Base-by-base conservation (phyloP, 2,113 vertebrate species). In the Alexandromys fortis region DNA sequence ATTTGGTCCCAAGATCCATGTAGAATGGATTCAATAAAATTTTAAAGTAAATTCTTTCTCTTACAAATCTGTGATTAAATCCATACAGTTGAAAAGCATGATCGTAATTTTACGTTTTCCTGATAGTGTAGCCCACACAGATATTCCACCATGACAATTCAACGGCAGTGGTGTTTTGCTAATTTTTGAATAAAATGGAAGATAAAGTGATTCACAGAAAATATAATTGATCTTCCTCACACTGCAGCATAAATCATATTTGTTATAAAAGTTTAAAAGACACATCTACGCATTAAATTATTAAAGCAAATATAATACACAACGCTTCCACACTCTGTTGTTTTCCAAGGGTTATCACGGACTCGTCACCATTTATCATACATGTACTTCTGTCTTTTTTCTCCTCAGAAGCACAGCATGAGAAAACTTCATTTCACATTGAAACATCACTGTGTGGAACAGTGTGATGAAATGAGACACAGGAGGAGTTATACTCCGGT, bases 191-290 rank as follows among this genome's bases (percentile, higher is more conserved):
- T 94, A 98, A 96, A 77, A 96, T 65, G 87, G 21, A 96, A 98
- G 90, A 98, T 97, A 88, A 98, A 98, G 95, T 87, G 86, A 97
- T 97, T 97, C 86, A 65, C 47, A 61, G 70, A n/a, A 98, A 98
- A 97, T 90, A 90, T 49, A 98, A 98, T 68, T 0, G 13, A 96
- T 98, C 98, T 97, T 98, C 87, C 94, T 96, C 86, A 97, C 91
- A 96, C 96, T 90, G 63, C 86, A 95, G 72, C 96, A 97, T 97
- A 98, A 98, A 98, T 78, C 98, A 92, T 97, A 98, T 98, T 99
- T 99, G 98, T 98, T 99, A 99, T 99, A 99, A 99, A 99, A 99
- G 98, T 99, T 99, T 99, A 98, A 99, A 98, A 98, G 97, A 96
- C 97, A 98, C 97, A 98, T 98, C 98, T 98, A 98, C 97, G 95